These are phyloP conservation scores for Cephus pulcher DNA, from an alignment of 2,888 invertebrate species.

Conservation along the genomic window DNA sequence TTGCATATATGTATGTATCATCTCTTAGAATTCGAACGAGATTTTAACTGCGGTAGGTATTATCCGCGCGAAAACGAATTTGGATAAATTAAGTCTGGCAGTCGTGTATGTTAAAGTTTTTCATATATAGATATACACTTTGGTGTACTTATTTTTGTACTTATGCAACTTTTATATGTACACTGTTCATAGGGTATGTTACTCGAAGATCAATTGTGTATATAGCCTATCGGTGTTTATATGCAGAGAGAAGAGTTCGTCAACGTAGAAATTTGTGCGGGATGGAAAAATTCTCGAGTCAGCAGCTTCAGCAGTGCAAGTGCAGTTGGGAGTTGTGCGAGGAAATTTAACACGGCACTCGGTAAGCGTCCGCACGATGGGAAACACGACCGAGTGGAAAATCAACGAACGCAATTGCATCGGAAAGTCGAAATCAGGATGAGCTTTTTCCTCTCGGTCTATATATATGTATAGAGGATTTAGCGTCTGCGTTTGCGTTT, in stretches of 20 bases:
- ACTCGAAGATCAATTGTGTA: too few species aligned
- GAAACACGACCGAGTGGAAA: background rate
- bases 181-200: too few species aligned
- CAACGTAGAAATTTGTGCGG: too few species aligned
- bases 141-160: too few species aligned
- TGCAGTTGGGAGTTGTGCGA: background rate
- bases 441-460: background rate
- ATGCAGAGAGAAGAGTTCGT: too few species aligned
- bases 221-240: too few species aligned
- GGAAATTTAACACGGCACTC: background rate
- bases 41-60: background rate
- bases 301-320: background rate
- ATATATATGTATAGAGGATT: background rate
- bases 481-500: background rate
- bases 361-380: background rate
- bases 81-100: too few species aligned
- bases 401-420: background rate
- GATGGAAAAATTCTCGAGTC: background rate
- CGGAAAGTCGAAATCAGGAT: background rate
- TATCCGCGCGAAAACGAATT: too few species aligned
- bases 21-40: background rate
- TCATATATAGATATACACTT: background rate
- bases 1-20: background rate
- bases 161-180: too few species aligned
- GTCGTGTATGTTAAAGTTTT: background rate